phyloP scores from a whole-genome alignment of 1,140 invertebrate species.

The Drosophila nasuta region DNA sequence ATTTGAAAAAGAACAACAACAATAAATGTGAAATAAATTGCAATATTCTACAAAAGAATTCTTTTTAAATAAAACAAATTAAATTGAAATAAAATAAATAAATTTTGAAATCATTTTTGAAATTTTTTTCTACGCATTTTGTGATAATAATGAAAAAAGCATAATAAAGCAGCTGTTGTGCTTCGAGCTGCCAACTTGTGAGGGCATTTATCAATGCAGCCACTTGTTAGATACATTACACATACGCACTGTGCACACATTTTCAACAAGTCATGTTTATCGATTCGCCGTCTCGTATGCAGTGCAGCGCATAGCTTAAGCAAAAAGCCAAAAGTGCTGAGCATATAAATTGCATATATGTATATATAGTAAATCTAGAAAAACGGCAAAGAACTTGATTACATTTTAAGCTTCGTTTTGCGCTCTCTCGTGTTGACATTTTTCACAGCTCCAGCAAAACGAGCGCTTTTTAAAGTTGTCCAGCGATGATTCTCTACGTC shows the following conservation, averaged over 20 bases:
- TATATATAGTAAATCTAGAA: slow-evolving; percentile 25
- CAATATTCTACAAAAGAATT: too few species aligned
- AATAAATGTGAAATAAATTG: too few species aligned
- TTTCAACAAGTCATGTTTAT: slow-evolving; percentile 55
- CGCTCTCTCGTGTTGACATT: slow-evolving; percentile 51
- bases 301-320: slow-evolving; percentile 7
- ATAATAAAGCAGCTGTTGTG: slow-evolving; percentile 22
- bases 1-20: too few species aligned
- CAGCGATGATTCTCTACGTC: slow-evolving; percentile 12
- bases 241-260: slow-evolving; percentile 56
- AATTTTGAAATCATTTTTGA: too few species aligned
- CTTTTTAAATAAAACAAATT: neutral
- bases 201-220: slow-evolving; percentile 35
- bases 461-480: slow-evolving; percentile 62
- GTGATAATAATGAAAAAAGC: too few species aligned
- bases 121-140: too few species aligned
- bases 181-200: slow-evolving; percentile 20
- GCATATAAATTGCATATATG: slow-evolving; percentile 38
- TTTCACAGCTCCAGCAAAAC: slow-evolving; percentile 24
- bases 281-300: slow-evolving; percentile 23
- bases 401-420: slow-evolving; percentile 45
- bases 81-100: neutral
- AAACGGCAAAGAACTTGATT: slow-evolving; percentile 46
- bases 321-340: slow-evolving; percentile 32
- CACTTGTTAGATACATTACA: slow-evolving; percentile 66